A percentile compares a stretch with the other conserved stretches of the same genome.
phyloP scores from a whole-genome alignment of 2,113 vertebrate genomes.

The Theropithecus gelada region DNA sequence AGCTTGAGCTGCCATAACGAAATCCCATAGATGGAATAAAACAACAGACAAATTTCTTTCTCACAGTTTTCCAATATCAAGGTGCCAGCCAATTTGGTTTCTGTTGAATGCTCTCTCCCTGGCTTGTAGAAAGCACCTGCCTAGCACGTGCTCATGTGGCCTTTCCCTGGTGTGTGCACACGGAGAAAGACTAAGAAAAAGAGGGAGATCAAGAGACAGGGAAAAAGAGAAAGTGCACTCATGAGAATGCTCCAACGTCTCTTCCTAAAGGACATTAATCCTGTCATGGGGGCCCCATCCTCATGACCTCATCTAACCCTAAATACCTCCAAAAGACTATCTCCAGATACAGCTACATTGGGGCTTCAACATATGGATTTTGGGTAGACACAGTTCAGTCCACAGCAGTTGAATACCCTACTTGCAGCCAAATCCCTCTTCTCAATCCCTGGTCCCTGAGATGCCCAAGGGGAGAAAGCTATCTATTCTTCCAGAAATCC shows the following conservation, averaged over 20 bases:
- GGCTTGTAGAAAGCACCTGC: not conserved
- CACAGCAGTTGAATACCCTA: not conserved
- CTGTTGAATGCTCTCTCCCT: not conserved
- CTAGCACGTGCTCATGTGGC: not conserved
- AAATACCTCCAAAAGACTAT: not conserved
- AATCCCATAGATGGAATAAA: not conserved
- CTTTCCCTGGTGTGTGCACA: not conserved
- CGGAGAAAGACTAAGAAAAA: not conserved
- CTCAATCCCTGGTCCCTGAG: no score
- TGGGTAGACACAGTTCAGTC: not conserved
- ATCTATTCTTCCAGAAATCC: not conserved
- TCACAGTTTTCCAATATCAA: not conserved
- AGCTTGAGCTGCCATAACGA: not conserved
- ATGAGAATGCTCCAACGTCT: not conserved
- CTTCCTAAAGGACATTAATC: not conserved
- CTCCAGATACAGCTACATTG: not conserved
- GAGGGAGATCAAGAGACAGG: not conserved
- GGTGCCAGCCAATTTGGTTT: not conserved
- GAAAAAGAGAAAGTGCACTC: not conserved
- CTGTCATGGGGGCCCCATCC: not conserved
- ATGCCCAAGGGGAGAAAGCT: not conserved
- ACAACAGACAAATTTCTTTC: not conserved
- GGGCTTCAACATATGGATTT: not conserved
- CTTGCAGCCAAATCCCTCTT: not conserved
- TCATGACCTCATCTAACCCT: not conserved